Evolutionary conservation across 1,140 invertebrate species (phyloP), one percentile per base, ranked within the genome.

Genomic region (Camponotus floridanus): DNA sequence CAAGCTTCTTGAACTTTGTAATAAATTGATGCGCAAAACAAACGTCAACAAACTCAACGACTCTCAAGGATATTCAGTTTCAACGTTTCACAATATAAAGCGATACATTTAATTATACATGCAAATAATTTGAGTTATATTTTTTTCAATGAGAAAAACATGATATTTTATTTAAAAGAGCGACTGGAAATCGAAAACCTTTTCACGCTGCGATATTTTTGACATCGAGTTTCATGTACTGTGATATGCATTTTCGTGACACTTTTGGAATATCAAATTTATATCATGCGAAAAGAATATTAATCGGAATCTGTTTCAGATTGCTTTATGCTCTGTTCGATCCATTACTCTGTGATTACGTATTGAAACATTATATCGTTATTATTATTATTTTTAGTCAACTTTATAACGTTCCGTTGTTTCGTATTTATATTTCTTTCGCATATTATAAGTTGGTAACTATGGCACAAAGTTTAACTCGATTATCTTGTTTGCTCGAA

Each of bases 201-300:
- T 57, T 73, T 36, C 11, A 18, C 18, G 4, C 6, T 4, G 26
- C 7, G 9, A 76, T 36, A 26, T n/a, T 33, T 42, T 9, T 18
- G 59, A 48, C 64, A 65, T 65, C 18, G 9, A 45, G 64, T 45
- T 65, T 45, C 18, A 31, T 0, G 15, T 31, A 9, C 3, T 31
- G 33, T 39, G 36, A 42, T 26, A 76, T n/a, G 33, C n/a, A 31
- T 57, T 71, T 71, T 33, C 45, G 8, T 59, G 33, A 76, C 73
- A 62, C 26, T 45, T 78, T 65, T 45, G 15, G 45, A 65, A 65
- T 65, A 65, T 78, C 26, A 33, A 78, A 78, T 78, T 78, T 78
- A 33, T n/a, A 48, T 7, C 11, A 3, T 13, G 21, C 45, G 0
- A 31, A 45, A 76, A 33, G 21, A 26, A 11, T n/a, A 45, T 42